Base-by-base conservation (phyloP, 2,113 vertebrate genomes). In the Cinclus mexicanus region DNA sequence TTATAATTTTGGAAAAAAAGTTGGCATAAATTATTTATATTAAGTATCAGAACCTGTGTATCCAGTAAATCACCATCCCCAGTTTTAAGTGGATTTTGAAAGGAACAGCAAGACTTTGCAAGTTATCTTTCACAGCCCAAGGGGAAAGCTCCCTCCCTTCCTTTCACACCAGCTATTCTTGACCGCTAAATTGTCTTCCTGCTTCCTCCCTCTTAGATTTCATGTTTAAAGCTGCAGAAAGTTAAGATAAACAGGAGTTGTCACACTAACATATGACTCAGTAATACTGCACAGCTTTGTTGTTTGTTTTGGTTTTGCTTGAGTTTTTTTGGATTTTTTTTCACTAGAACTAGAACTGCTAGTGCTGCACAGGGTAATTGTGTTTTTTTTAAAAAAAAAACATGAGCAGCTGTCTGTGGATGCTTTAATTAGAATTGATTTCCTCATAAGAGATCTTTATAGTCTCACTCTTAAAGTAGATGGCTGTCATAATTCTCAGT, bases 101-200 rank as follows among this genome's bases (percentile, higher is more conserved):
- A 93, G 64, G 88, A 87, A 78, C n/a, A 84, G 57, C 53, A 84
- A 72, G 65, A 75, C 37, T 57, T 89, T 63, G 75, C 79, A 55
- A 83, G 68, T 94, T 90, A 94, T 83, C 93, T 94, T 93, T 92
- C 71, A 46, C 79, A 53, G 72, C 46, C 88, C 63, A 74, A 94
- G 90, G 92, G 95, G 91, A 94, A 88, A 80, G 92, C 67, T 90
- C 95, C 92, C 88, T 94, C 95, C 91, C 94, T 91, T 85, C 95
- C 94, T 96, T 93, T 96, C 94, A 94, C 92, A 88, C 95, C 81
- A 96, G 87, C 92, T 96, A 97, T 97, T 96, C 91, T 96, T 93
- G 96, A 93, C 92, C 1, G 1, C 44, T 93, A 83, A 92, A 83
- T 92, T 97, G 78, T 93, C 93, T 97, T 97, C 94, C 93, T 95